phyloP scores from a whole-genome alignment of 2,888 invertebrate species.

The Balanococcus diminutus region DNA sequence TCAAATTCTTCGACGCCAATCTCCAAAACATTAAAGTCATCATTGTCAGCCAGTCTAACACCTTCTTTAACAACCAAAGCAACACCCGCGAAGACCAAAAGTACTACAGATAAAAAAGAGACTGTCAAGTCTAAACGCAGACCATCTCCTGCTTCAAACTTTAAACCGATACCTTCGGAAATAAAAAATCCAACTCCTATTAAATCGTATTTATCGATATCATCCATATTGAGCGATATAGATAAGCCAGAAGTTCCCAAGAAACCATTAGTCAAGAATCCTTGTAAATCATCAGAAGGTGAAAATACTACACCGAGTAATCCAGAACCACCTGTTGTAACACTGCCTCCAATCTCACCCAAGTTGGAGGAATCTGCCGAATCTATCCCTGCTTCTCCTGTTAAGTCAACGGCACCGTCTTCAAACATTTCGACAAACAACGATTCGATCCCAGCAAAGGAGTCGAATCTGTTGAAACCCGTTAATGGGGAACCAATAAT shows the following conservation, averaged over 20 bases:
- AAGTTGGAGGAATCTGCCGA: not conserved
- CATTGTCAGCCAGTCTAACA: not conserved
- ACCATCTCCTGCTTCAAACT: not conserved
- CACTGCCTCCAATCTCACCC: not conserved
- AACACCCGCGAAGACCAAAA: not conserved
- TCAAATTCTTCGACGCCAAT: not conserved
- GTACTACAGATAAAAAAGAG: not conserved
- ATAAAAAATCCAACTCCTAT: not conserved
- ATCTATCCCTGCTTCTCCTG: not conserved
- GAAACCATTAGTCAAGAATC: not conserved
- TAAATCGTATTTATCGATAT: constrained; percentile 43
- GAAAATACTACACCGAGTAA: not conserved
- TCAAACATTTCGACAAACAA: not conserved
- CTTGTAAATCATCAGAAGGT: not conserved
- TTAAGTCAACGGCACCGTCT: not conserved
- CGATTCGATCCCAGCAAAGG: not conserved
- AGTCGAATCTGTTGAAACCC: not conserved
- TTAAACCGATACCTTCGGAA: not conserved
- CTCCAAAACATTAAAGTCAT: not conserved
- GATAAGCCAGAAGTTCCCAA: constrained; percentile 39
- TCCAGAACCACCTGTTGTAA: not conserved
- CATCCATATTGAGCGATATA: constrained; percentile 38
- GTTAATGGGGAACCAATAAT: not conserved
- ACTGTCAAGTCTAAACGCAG: not conserved
- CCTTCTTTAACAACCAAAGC: not conserved